Percentiles rank a stretch among this genome's conserved stretches.
Conservation (phyloP, 1,140 invertebrate species). For the Epicauta chinensis region DNA sequence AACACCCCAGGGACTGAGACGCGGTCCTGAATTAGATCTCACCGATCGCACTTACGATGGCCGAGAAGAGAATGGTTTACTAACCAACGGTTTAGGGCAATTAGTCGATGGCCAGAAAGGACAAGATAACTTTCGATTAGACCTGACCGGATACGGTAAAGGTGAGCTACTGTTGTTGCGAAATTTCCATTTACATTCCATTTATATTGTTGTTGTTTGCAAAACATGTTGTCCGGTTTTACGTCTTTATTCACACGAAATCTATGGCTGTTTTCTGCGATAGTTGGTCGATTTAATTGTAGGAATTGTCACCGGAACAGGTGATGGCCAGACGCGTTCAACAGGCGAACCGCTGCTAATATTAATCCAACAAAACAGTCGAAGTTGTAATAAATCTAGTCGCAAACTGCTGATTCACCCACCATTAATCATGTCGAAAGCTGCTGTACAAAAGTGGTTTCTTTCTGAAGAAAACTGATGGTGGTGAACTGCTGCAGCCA, state of each 20-base stretch:
- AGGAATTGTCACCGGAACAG: slow-evolving; percentile 18
- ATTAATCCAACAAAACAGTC: slow-evolving; percentile 22
- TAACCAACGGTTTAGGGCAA: slow-evolving; percentile 81
- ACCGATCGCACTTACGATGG: slow-evolving; percentile 79
- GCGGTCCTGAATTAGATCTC: slow-evolving; percentile 65
- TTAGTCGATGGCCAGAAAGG: slow-evolving; percentile 82
- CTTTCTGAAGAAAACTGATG: too few relatives aligned
- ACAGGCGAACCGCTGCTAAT: slow-evolving; percentile 17
- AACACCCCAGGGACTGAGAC: slow-evolving; percentile 72
- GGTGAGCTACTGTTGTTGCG: slow-evolving; percentile 45
- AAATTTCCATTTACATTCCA: slow-evolving; percentile 36
- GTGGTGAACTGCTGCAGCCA: too few relatives aligned
- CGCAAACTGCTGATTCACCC: slow-evolving; percentile 23
- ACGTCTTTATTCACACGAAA: slow-evolving; percentile 17
- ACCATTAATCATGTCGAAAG: slow-evolving; percentile 22
- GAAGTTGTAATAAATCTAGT: slow-evolving; percentile 21
- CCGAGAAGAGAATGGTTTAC: slow-evolving; percentile 55
- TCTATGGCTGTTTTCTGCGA: not conserved
- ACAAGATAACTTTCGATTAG: slow-evolving; percentile 72
- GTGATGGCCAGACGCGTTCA: slow-evolving; percentile 22
- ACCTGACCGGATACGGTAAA: slow-evolving; percentile 61
- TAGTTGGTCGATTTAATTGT: not conserved
- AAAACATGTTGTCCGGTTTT: slow-evolving; percentile 24
- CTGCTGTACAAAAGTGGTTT: too few relatives aligned
- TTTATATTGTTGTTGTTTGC: slow-evolving; percentile 16